These are phyloP conservation scores for Xiphophorus maculatus DNA, from an alignment of 2,113 vertebrate genomes.

Conservation along the genomic window DNA sequence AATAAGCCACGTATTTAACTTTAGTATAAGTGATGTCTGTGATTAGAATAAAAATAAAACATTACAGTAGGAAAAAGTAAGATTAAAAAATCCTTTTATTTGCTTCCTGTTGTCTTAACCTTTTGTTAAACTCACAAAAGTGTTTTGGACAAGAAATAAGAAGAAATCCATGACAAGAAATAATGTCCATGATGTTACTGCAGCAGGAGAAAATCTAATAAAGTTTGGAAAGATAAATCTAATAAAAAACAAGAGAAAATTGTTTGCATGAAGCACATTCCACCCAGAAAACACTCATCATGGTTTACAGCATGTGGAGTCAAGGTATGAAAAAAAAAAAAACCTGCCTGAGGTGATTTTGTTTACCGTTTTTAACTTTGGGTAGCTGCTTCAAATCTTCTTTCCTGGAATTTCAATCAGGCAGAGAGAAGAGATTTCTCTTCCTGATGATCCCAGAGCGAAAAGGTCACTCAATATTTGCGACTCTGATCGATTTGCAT, in stretches of 20 bases:
- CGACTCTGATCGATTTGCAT: slow-evolving; percentile 9
- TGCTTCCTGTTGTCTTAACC: slow-evolving; percentile 50
- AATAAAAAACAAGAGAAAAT: neutral
- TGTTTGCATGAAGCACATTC: slow-evolving; percentile 38
- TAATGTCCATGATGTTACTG: slow-evolving; percentile 41
- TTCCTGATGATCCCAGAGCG: slow-evolving; percentile 10
- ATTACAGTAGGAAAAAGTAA: neutral
- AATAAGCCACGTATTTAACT: too few relatives aligned
- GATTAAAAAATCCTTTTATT: neutral
- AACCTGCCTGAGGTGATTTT: slow-evolving; percentile 8
- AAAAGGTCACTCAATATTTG: slow-evolving; percentile 51
- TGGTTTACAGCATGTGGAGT: slow-evolving; percentile 33
- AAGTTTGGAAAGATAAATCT: neutral
- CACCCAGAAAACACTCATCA: slow-evolving; percentile 36
- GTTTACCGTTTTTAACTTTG: slow-evolving; percentile 40
- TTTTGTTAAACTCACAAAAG: slow-evolving; percentile 39
- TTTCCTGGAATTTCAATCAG: slow-evolving; percentile 62
- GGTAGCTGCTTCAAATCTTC: slow-evolving; percentile 41
- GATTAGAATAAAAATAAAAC: too few relatives aligned
- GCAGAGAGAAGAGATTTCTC: slow-evolving; percentile 18
- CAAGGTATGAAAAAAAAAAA: slow-evolving; percentile 36
- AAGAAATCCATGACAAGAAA: slow-evolving; percentile 14
- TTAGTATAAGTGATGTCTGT: too few relatives aligned
- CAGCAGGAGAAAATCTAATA: slow-evolving; percentile 26
- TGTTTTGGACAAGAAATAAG: too few relatives aligned